Evolutionary conservation across 2,113 vertebrate species (phyloP), one percentile per base, ranked within the genome.

Genomic region (Saccopteryx bilineata): DNA sequence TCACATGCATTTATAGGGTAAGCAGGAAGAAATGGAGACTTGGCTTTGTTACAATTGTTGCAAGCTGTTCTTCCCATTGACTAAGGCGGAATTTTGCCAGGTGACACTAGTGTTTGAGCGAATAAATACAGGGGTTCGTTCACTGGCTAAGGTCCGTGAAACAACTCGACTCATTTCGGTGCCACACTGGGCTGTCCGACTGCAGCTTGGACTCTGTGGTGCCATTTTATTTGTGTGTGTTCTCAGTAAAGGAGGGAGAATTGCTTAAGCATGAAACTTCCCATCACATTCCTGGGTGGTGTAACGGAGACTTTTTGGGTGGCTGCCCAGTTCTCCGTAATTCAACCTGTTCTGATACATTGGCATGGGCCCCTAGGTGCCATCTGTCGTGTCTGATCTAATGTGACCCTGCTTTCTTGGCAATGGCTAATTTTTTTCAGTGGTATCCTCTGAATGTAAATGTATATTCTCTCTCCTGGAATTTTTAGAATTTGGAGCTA

Each of bases 401-500:
- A 8, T 50, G 54, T 71, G 75, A 87, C n/a, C 33, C 24, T 76
- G 12, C 56, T 93, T 86, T 89, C 68, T 92, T 80, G 31, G 75
- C 23, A 48, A 21, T 79, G 48, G 72, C 21, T 69, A 31, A 48
- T 52, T 58, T 93, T 93, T 79, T 65, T n/a, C 54, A 54, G 54
- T 68, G 17, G 39, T 82, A 39, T 26, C 33, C 39, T 89, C 2
- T 50, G 58, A 84, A 79, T 74, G 15, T 80, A 86, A 93, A 93
- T 54, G 85, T 95, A 39, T 5, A 68, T 58, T 96, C 14, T 80
- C 14, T 95, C 56, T 83, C 46, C 65, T 95, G 68, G 76, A 50
- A 76, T 46, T 96, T 97, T 89, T 76, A 79, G 60, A 78, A 86
- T 83, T 96, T 89, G 93, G 52, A 79, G 60, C 54, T 87, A 74